Conservation (phyloP, 1,140 invertebrate genomes). For the Planococcus citri region DNA sequence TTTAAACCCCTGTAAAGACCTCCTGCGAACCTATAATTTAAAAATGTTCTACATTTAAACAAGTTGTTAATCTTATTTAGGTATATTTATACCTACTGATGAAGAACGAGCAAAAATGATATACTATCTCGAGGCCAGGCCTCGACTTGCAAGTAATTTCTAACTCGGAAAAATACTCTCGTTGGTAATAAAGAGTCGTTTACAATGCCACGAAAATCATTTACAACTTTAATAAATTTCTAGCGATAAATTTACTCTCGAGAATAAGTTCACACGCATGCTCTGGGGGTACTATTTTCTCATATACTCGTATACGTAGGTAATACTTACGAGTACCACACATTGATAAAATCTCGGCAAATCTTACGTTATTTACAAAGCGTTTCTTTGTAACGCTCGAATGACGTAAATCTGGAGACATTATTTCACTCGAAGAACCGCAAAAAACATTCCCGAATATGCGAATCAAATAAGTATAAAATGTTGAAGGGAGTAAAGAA, state of each 20-base stretch:
- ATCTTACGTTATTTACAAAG: neutral
- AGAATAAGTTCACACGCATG: neutral
- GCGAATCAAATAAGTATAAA: neutral
- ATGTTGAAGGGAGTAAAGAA: too few species aligned
- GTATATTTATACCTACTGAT: too few species aligned
- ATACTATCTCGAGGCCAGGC: too few species aligned
- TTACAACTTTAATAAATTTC: neutral
- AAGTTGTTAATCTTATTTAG: neutral
- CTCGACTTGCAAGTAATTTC: too few species aligned
- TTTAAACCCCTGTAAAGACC: neutral
- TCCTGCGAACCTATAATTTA: neutral
- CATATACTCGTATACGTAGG: too few species aligned
- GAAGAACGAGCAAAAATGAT: too few species aligned
- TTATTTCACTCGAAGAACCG: neutral
- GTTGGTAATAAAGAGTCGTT: neutral
- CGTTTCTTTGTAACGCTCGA: neutral
- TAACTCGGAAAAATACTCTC: neutral
- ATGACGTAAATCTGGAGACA: neutral
- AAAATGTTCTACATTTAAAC: neutral
- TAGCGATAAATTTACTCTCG: neutral
- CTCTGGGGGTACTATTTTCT: neutral
- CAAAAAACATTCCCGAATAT: neutral
- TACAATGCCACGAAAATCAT: neutral
- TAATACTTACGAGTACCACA: too few species aligned
- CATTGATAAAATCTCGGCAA: too few species aligned